These are phyloP conservation scores for Eupeodes luniger DNA, from an alignment of 2,888 invertebrate genomes.

Conservation along the genomic window DNA sequence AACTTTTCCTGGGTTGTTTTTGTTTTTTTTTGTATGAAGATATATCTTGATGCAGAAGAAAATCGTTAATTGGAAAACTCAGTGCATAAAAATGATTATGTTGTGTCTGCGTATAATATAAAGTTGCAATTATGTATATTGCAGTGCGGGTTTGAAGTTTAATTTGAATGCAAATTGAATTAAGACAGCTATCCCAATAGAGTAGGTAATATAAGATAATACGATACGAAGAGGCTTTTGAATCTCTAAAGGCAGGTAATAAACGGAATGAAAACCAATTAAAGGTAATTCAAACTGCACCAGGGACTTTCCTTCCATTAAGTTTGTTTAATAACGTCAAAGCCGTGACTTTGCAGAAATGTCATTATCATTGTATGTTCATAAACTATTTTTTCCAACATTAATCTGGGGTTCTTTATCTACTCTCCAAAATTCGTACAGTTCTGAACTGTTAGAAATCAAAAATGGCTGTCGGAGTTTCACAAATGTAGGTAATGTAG, in stretches of 20 bases:
- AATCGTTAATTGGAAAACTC: slow-evolving; percentile 68
- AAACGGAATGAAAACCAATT: too few species aligned
- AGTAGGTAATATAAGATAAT: neutral
- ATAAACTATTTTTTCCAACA: too few species aligned
- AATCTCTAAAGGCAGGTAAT: neutral
- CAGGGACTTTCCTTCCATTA: too few species aligned
- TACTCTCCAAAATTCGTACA: too few species aligned
- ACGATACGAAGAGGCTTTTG: neutral
- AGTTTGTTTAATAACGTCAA: too few species aligned
- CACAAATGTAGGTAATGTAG: too few species aligned
- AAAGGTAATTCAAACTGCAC: too few species aligned
- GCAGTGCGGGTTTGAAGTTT: slow-evolving; percentile 30
- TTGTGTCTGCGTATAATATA: neutral
- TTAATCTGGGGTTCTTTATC: too few species aligned
- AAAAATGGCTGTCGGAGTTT: too few species aligned
- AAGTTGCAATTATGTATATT: slow-evolving; percentile 23
- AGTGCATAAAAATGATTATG: slow-evolving; percentile 31
- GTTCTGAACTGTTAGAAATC: too few species aligned
- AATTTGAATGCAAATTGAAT: slow-evolving; percentile 63
- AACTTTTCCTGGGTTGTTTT: slow-evolving; percentile 41
- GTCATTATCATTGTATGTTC: too few species aligned
- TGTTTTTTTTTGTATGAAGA: slow-evolving; percentile 32
- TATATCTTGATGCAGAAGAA: slow-evolving; percentile 42
- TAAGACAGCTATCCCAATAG: slow-evolving; percentile 48
- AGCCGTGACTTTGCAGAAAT: too few species aligned